Evolutionary conservation across 2,888 invertebrate genomes (phyloP), one percentile per base, ranked within the genome.

Genomic region (Aelia acuminata): DNA sequence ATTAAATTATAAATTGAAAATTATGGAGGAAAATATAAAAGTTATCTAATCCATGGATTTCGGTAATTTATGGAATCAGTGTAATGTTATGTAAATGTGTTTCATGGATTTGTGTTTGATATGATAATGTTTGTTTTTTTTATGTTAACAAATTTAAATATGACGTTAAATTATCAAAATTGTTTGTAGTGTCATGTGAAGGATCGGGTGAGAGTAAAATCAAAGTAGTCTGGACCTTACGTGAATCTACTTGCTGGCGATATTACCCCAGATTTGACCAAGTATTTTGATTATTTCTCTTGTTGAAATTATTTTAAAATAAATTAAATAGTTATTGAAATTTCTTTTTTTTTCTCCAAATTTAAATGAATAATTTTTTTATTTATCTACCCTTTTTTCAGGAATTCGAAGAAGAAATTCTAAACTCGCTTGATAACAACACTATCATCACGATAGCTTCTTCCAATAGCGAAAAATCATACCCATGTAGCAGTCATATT

Each of bases 171-270:
- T 26, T 13, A 57, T 57, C 26, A 15, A 1, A 26, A 57, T 57
- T 57, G 13, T 84, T 91, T 92, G 87, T 90, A 94, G 94, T 94
- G 89, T 93, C 93, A 87, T 94, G 94, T 91, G 92, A 93, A 63
- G 91, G 93, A 10, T 91, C 91, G 11, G 90, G 70, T 22, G 57
- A 88, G 8, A 49, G n/a, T 22, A 87, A 70, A 50, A 84, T 90
- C 13, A 50, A 43, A 31, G 84, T 90, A 48, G 84, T 85, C 31
- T 90, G 90, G 90, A 88, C 89, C 10, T 49, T 90, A 26, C 84
- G 87, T 7, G 90, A 90, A 86, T 88, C 90, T 22, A 26, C 87
- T 26, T 90, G 90, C 35, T 90, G 88, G 88, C 85, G 88, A 87
- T 88, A 90, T 50, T 84, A 63, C 22, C 84, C 10, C 22, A 57